These are phyloP conservation scores for Apogon hyalosoma DNA, from an alignment of 2,797 vertebrate species.

Conservation along the genomic window DNA sequence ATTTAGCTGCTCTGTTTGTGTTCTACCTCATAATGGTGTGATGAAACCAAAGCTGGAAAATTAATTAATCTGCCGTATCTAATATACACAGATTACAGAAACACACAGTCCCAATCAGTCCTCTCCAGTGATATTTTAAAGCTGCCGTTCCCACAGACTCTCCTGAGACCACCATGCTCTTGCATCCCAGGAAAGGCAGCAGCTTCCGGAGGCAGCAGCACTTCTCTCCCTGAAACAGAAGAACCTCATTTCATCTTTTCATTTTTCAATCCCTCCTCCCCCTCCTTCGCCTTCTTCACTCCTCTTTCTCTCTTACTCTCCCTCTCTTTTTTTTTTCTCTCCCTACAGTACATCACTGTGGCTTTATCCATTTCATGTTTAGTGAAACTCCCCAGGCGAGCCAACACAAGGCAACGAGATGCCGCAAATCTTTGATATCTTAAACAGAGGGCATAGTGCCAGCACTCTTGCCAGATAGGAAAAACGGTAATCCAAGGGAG, in stretches of 20 bases:
- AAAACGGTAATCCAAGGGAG: slow-evolving; percentile 80
- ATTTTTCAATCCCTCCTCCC: slow-evolving; percentile 62
- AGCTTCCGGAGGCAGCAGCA: slow-evolving; percentile 59
- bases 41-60: slow-evolving; percentile 49
- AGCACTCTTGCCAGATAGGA: slow-evolving; percentile 78
- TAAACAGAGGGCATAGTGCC: slow-evolving; percentile 86
- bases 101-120: slow-evolving; percentile 58
- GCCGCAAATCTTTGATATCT: slow-evolving; percentile 86
- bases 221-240: slow-evolving; percentile 71
- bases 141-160: slow-evolving; percentile 64
- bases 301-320: slow-evolving; percentile 12
- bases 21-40: slow-evolving; percentile 51
- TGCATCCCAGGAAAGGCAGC: slow-evolving; percentile 68
- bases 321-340: slow-evolving; percentile 11
- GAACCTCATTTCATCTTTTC: slow-evolving; percentile 75
- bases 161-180: slow-evolving; percentile 70
- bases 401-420: slow-evolving; percentile 77
- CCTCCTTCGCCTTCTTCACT: slow-evolving; percentile 11
- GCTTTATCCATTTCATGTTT: slow-evolving; percentile 86
- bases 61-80: slow-evolving; percentile 68
- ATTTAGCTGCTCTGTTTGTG: slow-evolving; percentile 64
- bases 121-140: slow-evolving; percentile 75
- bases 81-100: slow-evolving; percentile 72
- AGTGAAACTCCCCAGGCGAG: slow-evolving; percentile 82
- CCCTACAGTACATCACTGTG: slow-evolving; percentile 68